Evolutionary conservation across 2,888 invertebrate species (phyloP).

Genomic region (Glaucopsyche alexis): DNA sequence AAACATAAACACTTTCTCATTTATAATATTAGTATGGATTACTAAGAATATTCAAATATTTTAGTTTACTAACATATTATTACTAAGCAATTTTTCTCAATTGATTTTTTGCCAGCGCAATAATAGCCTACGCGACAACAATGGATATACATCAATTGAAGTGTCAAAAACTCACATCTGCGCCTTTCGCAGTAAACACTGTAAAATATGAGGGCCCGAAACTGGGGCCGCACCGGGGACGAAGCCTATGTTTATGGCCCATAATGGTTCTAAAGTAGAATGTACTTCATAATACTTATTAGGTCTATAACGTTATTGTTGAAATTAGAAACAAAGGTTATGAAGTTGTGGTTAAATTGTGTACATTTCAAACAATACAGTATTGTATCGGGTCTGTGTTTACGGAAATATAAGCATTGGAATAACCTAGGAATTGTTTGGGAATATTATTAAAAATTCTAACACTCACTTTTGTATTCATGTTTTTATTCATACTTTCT

Average conservation of each 20-base stretch:
- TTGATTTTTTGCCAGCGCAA: slow-evolving; percentile 49
- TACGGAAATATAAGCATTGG: background rate
- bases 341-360: slow-evolving; percentile 10
- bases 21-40: too few relatives aligned
- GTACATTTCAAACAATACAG: background rate
- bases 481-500: too few relatives aligned
- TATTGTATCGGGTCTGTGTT: slow-evolving; percentile 32
- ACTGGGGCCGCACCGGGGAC: slow-evolving; percentile 58
- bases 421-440: background rate
- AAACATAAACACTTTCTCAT: too few relatives aligned
- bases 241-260: slow-evolving; percentile 75
- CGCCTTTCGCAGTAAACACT: slow-evolving; percentile 73
- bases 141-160: slow-evolving; percentile 76
- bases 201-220: slow-evolving; percentile 64
- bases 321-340: slow-evolving; percentile 53
- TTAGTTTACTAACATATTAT: too few relatives aligned
- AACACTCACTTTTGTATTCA: background rate
- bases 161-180: slow-evolving; percentile 81
- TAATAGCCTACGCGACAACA: slow-evolving; percentile 64
- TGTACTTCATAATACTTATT: slow-evolving; percentile 69
- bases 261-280: slow-evolving; percentile 70
- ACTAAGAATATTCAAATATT: too few relatives aligned
- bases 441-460: background rate
- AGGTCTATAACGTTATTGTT: slow-evolving; percentile 64
- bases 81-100: slow-evolving; percentile 49